Base-by-base conservation (phyloP, 2,797 vertebrate genomes). In the Anableps anableps region DNA sequence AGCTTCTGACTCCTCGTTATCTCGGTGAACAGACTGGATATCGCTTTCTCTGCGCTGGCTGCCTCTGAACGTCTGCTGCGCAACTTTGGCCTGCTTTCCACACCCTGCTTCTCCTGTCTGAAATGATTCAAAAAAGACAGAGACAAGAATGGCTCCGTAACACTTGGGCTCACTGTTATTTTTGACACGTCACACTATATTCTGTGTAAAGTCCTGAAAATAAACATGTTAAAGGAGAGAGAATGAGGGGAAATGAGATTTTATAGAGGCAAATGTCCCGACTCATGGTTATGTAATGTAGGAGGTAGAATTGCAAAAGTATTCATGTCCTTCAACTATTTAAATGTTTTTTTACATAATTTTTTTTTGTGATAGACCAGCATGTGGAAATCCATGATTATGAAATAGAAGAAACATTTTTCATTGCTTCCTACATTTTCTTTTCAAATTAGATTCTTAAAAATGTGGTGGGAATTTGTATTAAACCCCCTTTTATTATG, bases 1-100 rank as follows among this genome's bases (percentile, higher is more conserved):
- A 70, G 82, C 79, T 66, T 83, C 88, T 75, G 89, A 89, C 89
- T 93, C 85, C 88, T 85, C 51, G 79, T 93, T 94, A 94, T 94
- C 93, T 91, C 77, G 64, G 0, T 50, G 0, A 60, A 48, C 91
- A 88, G 89, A 72, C 89, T 50, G 29, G 78, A 77, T 88, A 88
- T 92, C 84, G 29, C 87, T 88, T 81, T 88, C 90, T 89, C 84
- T 51, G 79, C 38, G 11, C 87, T 21, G 78, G 74, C 80, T 76
- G 80, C 74, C 82, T 85, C 78, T 36, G 1, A 82, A 64, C 4
- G 66, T 83, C 88, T 80, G 82, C 83, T 64, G 7, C 81, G 78
- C 79, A 85, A 83, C 83, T 82, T 71, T 83, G 83, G 72, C 83
- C 85, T 41, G 79, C 58, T 93, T 77, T 74, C 62, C 71, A 62